These are phyloP conservation scores for Coenobita brevimanus DNA, from an alignment of 1,140 invertebrate species.

Conservation along the genomic window DNA sequence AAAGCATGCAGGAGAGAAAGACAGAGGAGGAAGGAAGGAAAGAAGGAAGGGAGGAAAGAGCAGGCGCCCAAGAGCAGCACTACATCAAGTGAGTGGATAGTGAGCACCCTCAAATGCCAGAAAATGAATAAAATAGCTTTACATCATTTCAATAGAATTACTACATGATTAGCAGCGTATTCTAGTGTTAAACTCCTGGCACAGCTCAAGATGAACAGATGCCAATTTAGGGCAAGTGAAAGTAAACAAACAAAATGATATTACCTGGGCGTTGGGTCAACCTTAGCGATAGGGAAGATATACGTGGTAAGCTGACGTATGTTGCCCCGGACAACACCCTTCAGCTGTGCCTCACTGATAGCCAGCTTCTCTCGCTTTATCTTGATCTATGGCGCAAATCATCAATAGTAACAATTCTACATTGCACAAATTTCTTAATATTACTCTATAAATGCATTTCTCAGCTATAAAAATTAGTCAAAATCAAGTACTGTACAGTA, in stretches of 20 bases:
- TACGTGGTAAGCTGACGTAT: slow-evolving; percentile 82
- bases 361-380: slow-evolving; percentile 23
- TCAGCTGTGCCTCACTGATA: slow-evolving; percentile 73
- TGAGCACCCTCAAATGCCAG: too few species aligned
- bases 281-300: slow-evolving; percentile 83
- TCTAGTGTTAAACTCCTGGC: too few species aligned
- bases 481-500: too few species aligned
- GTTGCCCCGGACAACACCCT: slow-evolving; percentile 78
- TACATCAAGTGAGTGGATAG: too few species aligned
- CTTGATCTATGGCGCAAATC: not conserved
- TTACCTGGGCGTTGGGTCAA: slow-evolving; percentile 73
- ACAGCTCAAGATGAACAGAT: not conserved
- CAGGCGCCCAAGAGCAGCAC: too few species aligned
- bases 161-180: too few species aligned
- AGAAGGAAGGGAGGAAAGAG: not conserved
- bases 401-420: too few species aligned
- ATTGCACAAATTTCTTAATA: too few species aligned
- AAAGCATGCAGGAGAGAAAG: not conserved
- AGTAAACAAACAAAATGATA: not conserved
- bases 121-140: too few species aligned
- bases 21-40: not conserved
- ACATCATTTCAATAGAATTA: too few species aligned
- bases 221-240: not conserved
- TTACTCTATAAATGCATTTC: too few species aligned
- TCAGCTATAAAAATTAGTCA: too few species aligned